Conservation (phyloP, 1,140 invertebrate species). For the Hylaeus anthracinus region DNA sequence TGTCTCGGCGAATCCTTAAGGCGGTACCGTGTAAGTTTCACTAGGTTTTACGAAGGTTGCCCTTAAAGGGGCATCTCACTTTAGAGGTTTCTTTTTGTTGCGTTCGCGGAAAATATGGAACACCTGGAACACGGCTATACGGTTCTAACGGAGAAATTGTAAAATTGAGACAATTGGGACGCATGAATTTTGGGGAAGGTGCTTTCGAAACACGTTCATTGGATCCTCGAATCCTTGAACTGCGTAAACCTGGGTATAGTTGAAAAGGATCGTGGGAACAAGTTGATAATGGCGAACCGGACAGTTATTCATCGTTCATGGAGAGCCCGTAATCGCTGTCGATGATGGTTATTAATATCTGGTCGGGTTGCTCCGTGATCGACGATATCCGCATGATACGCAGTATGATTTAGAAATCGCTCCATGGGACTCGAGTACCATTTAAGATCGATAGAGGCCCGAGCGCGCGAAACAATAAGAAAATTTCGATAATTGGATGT, state of each 20-base stretch:
- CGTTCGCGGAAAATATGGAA: too few species aligned
- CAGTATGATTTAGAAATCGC: conserved; percentile 24
- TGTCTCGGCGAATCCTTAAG: not conserved
- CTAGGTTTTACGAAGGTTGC: too few species aligned
- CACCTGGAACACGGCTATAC: too few species aligned
- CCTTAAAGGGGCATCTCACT: too few species aligned
- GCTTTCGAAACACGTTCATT: too few species aligned
- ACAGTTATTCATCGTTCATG: conserved; percentile 55
- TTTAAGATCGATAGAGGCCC: not conserved
- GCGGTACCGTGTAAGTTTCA: not conserved
- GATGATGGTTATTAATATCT: conserved; percentile 43
- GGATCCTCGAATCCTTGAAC: not conserved
- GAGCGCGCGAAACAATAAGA: conserved; percentile 16
- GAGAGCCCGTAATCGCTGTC: conserved; percentile 32
- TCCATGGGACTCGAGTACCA: not conserved
- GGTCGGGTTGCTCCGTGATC: conserved; percentile 34
- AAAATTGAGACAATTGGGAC: too few species aligned
- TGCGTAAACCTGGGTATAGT: conserved; percentile 17
- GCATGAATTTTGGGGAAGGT: too few species aligned
- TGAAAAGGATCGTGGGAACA: conserved; percentile 63
- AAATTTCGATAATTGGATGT: conserved; percentile 17
- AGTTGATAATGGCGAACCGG: not conserved
- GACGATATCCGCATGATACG: conserved; percentile 23
- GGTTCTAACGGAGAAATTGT: too few species aligned
- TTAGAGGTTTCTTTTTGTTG: too few species aligned